Evolutionary conservation across 2,113 vertebrate genomes (phyloP).

Genomic region (Antigone vipio): DNA sequence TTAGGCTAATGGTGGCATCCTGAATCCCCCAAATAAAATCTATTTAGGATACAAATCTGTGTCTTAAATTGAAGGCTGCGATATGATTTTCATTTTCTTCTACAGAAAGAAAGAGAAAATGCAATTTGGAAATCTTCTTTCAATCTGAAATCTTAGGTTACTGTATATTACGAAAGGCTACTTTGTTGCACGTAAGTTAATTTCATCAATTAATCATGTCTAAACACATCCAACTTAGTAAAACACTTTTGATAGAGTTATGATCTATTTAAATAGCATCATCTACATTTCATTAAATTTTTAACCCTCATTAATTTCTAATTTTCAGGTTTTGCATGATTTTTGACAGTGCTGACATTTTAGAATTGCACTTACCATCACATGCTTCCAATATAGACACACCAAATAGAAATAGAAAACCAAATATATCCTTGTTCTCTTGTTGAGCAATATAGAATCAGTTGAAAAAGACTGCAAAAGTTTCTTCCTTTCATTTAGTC

Average conservation of each 20-base stretch:
- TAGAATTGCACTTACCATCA: background rate
- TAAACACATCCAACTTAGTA: constrained; percentile 9
- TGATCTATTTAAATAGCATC: constrained; percentile 33
- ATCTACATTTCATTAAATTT: constrained; percentile 49
- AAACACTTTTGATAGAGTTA: constrained; percentile 8
- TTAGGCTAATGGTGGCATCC: background rate
- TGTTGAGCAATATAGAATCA: background rate
- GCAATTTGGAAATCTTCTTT: background rate
- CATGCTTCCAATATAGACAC: background rate
- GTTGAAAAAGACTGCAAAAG: background rate
- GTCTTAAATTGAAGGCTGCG: background rate
- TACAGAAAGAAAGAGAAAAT: background rate
- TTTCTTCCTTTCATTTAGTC: background rate
- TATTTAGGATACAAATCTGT: background rate
- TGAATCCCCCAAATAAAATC: background rate
- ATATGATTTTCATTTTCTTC: background rate
- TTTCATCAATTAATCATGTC: constrained; percentile 30
- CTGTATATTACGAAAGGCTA: background rate
- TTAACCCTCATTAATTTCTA: constrained; percentile 48
- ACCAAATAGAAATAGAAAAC: background rate
- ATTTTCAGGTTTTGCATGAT: background rate
- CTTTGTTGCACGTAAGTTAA: background rate
- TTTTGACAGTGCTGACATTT: background rate
- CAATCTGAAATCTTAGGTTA: background rate
- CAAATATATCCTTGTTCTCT: background rate